A percentile compares a stretch with the other conserved stretches of the same genome.
phyloP scores from a whole-genome alignment of 2,797 vertebrate genomes.

The Sandelia bainsii region DNA sequence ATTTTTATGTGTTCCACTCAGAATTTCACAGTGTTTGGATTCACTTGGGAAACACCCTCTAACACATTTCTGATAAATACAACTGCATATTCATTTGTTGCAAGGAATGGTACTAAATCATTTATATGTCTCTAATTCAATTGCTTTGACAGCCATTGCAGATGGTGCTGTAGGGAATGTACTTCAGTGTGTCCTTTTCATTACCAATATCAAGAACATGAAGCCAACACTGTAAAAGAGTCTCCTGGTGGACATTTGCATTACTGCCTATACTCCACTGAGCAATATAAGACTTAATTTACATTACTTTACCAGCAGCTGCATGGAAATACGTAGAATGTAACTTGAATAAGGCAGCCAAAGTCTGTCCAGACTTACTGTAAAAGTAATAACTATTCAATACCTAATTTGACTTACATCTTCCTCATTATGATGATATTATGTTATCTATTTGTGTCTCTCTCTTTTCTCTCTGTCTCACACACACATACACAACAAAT shows the following conservation, averaged over 20 bases:
- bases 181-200: conserved; percentile 36
- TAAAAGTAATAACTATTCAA: conserved; percentile 36
- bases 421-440: conserved; percentile 23
- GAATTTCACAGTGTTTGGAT: conserved; percentile 59
- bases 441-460: not conserved
- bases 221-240: conserved; percentile 34
- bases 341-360: conserved; percentile 5
- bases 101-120: conserved; percentile 44
- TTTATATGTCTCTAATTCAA: conserved; percentile 42
- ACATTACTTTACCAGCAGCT: conserved; percentile 45
- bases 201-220: conserved; percentile 49
- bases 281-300: conserved; percentile 43
- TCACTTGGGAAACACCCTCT: conserved; percentile 51
- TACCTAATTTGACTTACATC: conserved; percentile 35
- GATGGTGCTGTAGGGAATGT: conserved; percentile 29
- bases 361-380: conserved; percentile 3
- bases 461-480: not conserved
- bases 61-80: conserved; percentile 53
- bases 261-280: conserved; percentile 25
- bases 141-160: conserved; percentile 41
- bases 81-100: conserved; percentile 61
- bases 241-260: conserved; percentile 44
- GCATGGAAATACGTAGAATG: conserved; percentile 31
- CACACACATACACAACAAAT: conserved; percentile 11
- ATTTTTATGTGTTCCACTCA: conserved; percentile 46